Percentiles rank a stretch among this genome's conserved stretches.
phyloP scores from a whole-genome alignment of 1,140 invertebrate species.

The Diorhabda elongata region DNA sequence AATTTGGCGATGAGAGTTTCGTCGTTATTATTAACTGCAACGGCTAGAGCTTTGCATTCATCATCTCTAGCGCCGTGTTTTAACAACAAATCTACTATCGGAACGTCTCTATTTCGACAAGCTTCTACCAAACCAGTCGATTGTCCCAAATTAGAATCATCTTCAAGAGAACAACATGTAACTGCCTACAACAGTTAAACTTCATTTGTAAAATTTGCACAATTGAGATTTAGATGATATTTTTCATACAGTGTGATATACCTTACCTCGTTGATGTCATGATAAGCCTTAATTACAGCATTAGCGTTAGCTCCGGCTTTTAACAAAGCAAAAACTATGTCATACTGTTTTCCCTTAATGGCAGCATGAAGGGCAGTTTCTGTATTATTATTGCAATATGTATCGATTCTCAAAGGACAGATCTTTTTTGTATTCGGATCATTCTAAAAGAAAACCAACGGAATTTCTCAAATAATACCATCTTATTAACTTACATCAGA shows the following conservation, averaged over 20 bases:
- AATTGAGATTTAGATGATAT: neutral
- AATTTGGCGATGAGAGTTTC: conserved; percentile 70
- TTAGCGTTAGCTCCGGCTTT: conserved; percentile 71
- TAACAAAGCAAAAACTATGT: conserved; percentile 70
- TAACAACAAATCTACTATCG: conserved; percentile 69
- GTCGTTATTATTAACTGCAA: conserved; percentile 67
- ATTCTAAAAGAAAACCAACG: conserved; percentile 34
- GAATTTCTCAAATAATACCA: neutral
- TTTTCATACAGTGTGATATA: neutral
- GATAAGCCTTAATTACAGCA: conserved; percentile 54
- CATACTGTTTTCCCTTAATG: conserved; percentile 70
- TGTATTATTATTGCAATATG: conserved; percentile 67
- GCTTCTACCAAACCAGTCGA: conserved; percentile 70
- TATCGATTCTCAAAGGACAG: conserved; percentile 68
- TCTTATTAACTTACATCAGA: conserved; percentile 12
- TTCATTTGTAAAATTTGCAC: neutral
- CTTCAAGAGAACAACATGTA: conserved; percentile 43
- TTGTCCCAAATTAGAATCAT: conserved; percentile 48
- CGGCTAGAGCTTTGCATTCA: conserved; percentile 73
- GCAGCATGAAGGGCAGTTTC: conserved; percentile 78
- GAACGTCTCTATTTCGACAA: conserved; percentile 60
- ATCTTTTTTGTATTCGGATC: conserved; percentile 54
- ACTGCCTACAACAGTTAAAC: conserved; percentile 33
- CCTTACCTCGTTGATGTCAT: conserved; percentile 46
- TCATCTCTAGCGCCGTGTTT: conserved; percentile 82